Evolutionary conservation across 2,888 invertebrate species (phyloP).

Genomic region (Heteromurus nitidus): DNA sequence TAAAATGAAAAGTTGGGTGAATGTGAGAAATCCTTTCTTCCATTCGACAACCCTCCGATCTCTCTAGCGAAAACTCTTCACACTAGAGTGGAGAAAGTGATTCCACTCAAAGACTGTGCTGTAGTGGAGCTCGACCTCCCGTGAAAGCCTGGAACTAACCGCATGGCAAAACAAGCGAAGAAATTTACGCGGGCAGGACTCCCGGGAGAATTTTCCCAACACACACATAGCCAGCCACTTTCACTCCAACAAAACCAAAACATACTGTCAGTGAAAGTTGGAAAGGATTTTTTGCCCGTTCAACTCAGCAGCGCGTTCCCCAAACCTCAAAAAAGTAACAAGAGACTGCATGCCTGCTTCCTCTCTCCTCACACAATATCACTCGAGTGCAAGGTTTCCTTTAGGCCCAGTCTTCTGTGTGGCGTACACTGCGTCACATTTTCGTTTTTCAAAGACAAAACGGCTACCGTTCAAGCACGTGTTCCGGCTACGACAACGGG

Average conservation of each 20-base stretch:
- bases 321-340: neutral
- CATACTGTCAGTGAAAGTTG: slow-evolving; percentile 1
- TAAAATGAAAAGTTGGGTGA: slow-evolving; percentile 14
- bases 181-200: slow-evolving; percentile 51
- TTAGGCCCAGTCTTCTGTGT: too few species aligned
- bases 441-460: too few species aligned
- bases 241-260: slow-evolving; percentile 3
- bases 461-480: neutral
- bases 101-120: neutral
- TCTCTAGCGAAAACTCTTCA: slow-evolving; percentile 19
- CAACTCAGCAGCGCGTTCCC: too few species aligned
- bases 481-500: neutral
- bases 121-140: slow-evolving; percentile 31
- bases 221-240: neutral
- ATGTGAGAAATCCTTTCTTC: neutral
- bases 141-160: slow-evolving; percentile 22
- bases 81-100: neutral
- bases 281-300: too few species aligned
- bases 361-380: too few species aligned
- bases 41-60: neutral
- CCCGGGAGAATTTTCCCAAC: slow-evolving; percentile 43
- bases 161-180: neutral
- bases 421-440: too few species aligned
- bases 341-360: too few species aligned
- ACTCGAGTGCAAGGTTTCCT: too few species aligned